phyloP scores from a whole-genome alignment of 2,888 invertebrate species.

The Pseudococcus longispinus region DNA sequence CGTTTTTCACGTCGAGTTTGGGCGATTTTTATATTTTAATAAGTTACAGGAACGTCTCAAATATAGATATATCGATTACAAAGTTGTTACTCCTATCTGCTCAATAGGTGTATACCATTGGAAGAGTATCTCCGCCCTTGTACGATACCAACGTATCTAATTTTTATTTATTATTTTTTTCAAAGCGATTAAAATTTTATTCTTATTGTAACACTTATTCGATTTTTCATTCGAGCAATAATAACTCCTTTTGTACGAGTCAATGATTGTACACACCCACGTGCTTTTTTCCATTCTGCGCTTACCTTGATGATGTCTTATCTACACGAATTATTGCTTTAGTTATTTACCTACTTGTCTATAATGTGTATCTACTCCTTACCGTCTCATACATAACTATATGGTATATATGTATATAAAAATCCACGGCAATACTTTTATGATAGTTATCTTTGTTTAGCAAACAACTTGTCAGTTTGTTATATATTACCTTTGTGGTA shows the following conservation, averaged over 20 bases:
- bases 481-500: constrained; percentile 52
- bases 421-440: constrained; percentile 52
- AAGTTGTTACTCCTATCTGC: neutral
- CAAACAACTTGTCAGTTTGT: constrained; percentile 56
- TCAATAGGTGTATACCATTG: neutral
- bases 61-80: constrained; percentile 14
- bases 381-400: constrained; percentile 49
- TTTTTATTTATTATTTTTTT: constrained; percentile 30
- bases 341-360: constrained; percentile 55
- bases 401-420: constrained; percentile 17
- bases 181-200: constrained; percentile 36
- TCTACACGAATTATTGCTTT: constrained; percentile 55
- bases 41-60: neutral
- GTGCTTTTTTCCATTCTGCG: constrained; percentile 52
- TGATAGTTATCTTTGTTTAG: constrained; percentile 55
- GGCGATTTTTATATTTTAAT: neutral
- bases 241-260: constrained; percentile 52
- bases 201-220: constrained; percentile 44
- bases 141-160: neutral
- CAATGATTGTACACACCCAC: constrained; percentile 55
- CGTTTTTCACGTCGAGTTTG: neutral
- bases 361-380: constrained; percentile 53
- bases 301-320: constrained; percentile 55
- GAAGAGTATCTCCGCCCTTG: constrained; percentile 21
- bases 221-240: constrained; percentile 45